Conservation (phyloP, 2,797 vertebrate genomes). For the Clarias pachynema region DNA sequence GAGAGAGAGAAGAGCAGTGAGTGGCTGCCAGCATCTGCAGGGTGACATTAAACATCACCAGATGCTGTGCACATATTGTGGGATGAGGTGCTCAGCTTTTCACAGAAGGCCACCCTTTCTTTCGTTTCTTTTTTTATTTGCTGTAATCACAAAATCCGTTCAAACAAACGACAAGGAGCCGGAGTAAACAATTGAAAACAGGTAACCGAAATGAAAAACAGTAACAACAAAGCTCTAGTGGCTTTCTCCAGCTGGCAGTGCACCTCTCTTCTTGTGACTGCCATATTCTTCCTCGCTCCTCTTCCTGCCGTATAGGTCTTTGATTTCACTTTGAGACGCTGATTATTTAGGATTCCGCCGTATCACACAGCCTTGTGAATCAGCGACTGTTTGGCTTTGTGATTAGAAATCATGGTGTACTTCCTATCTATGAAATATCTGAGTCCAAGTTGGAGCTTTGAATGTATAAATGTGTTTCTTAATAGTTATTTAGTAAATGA, state of each 20-base stretch:
- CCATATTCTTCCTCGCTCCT: background rate
- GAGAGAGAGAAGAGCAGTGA: constrained; percentile 37
- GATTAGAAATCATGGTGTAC: constrained; percentile 31
- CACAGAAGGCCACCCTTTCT: constrained; percentile 60
- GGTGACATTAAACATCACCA: constrained; percentile 67
- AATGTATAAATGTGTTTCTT: background rate
- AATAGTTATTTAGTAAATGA: background rate
- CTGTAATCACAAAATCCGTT: constrained; percentile 63
- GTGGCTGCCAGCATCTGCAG: constrained; percentile 59
- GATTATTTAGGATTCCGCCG: constrained; percentile 27
- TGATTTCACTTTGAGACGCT: constrained; percentile 35
- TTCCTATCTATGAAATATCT: constrained; percentile 11
- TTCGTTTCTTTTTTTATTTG: constrained; percentile 45
- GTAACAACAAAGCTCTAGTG: constrained; percentile 31
- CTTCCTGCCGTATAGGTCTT: constrained; percentile 10
- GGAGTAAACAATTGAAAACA: constrained; percentile 60
- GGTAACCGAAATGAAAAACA: constrained; percentile 48
- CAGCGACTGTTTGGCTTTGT: constrained; percentile 17
- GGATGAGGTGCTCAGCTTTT: constrained; percentile 57
- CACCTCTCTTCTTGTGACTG: background rate
- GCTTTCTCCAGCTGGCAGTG: constrained; percentile 31
- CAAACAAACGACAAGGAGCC: constrained; percentile 62
- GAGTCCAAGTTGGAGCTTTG: background rate
- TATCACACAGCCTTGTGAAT: background rate
- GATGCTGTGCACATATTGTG: constrained; percentile 64